phyloP scores from a whole-genome alignment of 1,140 invertebrate genomes.

The Rhopalosiphum padi region DNA sequence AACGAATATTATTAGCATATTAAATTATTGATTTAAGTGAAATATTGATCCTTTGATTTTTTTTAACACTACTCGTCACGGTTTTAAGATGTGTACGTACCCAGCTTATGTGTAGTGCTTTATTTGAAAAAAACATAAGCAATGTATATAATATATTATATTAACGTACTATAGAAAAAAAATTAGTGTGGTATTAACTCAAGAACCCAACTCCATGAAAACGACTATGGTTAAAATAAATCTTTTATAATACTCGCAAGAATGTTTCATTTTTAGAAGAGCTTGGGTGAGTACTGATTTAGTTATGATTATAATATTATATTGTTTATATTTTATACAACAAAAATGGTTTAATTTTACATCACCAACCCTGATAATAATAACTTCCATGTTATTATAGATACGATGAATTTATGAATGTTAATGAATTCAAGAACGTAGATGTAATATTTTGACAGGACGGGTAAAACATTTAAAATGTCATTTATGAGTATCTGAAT shows the following conservation, averaged over 20 bases:
- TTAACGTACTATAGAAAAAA: not conserved
- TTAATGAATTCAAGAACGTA: too few species aligned
- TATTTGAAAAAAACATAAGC: not conserved
- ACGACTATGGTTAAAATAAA: not conserved
- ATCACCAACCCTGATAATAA: too few species aligned
- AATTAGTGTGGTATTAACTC: not conserved
- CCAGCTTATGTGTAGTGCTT: not conserved
- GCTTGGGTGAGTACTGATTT: not conserved
- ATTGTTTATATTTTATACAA: not conserved
- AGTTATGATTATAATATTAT: not conserved
- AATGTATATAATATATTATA: not conserved
- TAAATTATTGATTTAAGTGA: not conserved
- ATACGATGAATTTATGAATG: too few species aligned
- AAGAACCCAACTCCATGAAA: not conserved
- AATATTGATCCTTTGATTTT: not conserved
- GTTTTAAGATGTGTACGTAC: not conserved
- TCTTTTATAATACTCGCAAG: not conserved
- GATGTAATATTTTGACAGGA: too few species aligned
- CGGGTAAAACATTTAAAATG: too few species aligned
- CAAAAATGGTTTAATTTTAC: not conserved
- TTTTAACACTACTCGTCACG: not conserved
- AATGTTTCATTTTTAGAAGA: not conserved
- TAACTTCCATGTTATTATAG: too few species aligned
- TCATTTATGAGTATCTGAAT: too few species aligned
- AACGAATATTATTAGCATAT: not conserved